A percentile compares a stretch with the other conserved stretches of the same genome.
Evolutionary conservation across 1,140 invertebrate species (phyloP).

Genomic region (Drosophila miranda): DNA sequence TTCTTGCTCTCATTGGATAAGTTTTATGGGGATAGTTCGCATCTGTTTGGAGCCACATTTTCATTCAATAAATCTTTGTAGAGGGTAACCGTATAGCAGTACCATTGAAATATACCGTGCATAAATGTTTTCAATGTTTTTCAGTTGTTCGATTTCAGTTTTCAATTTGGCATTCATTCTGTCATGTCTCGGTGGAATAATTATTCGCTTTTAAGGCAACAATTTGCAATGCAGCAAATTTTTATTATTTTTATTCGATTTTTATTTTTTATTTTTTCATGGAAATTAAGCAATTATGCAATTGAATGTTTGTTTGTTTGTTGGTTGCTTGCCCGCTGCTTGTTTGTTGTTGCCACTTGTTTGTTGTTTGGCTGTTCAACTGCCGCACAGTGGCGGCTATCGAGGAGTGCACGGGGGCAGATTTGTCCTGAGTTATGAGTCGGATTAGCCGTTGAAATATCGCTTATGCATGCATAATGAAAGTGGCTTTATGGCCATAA

Average conservation of each 20-base stretch:
- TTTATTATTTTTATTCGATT: constrained; percentile 26
- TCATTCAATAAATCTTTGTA: no score
- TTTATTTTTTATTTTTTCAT: constrained; percentile 29
- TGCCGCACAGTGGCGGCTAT: constrained; percentile 1
- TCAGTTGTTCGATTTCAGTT: constrained; percentile 9
- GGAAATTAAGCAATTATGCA: constrained; percentile 58
- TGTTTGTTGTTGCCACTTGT: neutral
- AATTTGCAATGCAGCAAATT: constrained; percentile 42
- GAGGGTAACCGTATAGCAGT: no score
- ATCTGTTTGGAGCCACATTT: no score
- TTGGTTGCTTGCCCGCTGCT: neutral
- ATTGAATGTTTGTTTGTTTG: constrained; percentile 44
- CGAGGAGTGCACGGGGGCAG: neutral
- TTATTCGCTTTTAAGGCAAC: constrained; percentile 40
- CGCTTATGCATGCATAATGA: constrained; percentile 57
- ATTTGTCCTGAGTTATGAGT: constrained; percentile 41
- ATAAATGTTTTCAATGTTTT: neutral
- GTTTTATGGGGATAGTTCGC: no score
- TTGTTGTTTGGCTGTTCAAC: constrained; percentile 15
- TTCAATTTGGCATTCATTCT: constrained; percentile 21
- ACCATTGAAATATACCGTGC: no score
- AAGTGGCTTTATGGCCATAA: constrained; percentile 47
- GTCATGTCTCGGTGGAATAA: constrained; percentile 42
- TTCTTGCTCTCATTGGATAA: no score
- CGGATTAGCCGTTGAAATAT: constrained; percentile 52